Percentiles rank a stretch among this genome's conserved stretches.
Conservation (phyloP, 2,113 vertebrate species). For the Phrynosoma blainvillii region DNA sequence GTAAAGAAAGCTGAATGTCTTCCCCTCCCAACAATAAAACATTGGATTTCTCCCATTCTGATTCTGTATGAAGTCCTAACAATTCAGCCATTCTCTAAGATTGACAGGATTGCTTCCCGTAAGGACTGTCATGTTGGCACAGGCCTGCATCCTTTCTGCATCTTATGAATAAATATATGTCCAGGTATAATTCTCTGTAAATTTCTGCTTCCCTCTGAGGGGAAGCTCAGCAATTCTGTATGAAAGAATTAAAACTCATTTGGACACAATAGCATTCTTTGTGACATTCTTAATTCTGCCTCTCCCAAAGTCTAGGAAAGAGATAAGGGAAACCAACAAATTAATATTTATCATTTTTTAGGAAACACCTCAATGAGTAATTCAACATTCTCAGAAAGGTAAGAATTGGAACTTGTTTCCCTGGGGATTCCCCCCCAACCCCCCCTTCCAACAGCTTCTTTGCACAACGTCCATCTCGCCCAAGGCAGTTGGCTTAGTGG, state of each 20-base stretch:
- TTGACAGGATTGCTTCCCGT: background rate
- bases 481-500: background rate
- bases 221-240: fast-evolving
- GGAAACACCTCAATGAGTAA: background rate
- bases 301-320: background rate
- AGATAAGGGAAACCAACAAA: background rate
- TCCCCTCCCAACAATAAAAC: background rate
- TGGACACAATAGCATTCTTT: conserved; percentile 34
- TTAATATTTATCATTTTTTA: conserved; percentile 23
- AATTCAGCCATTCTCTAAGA: background rate
- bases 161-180: background rate
- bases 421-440: no score
- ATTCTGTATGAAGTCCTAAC: background rate
- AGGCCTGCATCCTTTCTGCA: background rate
- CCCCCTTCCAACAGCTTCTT: background rate
- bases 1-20: background rate
- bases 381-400: background rate
- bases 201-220: conserved; percentile 13
- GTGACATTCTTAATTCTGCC: conserved; percentile 4
- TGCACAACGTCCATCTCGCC: background rate
- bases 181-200: conserved; percentile 7
- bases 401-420: background rate
- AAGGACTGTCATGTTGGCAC: background rate
- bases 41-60: background rate
- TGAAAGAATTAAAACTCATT: conserved; percentile 30